Percentiles rank a stretch among this genome's conserved stretches.
phyloP scores from a whole-genome alignment of 2,113 vertebrate species.

The Dinomys branickii region DNA sequence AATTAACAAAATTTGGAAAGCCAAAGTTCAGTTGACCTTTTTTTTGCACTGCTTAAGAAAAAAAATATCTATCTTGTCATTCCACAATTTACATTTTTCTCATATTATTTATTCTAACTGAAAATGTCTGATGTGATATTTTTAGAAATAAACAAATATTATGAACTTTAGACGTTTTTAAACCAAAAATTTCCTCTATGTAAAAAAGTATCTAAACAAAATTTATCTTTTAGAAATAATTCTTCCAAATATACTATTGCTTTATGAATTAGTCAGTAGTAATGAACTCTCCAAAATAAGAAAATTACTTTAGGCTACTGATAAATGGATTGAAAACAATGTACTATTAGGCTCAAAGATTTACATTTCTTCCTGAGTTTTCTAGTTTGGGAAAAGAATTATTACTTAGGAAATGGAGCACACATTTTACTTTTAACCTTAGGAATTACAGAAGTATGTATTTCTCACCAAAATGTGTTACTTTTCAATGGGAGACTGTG shows the following conservation, averaged over 20 bases:
- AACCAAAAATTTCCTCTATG: background rate
- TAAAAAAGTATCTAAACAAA: background rate
- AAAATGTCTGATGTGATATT: background rate
- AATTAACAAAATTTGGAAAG: background rate
- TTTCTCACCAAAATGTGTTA: background rate
- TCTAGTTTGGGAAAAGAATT: slow-evolving; percentile 18
- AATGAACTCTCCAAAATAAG: background rate
- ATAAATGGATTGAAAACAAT: background rate
- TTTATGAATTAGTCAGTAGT: background rate
- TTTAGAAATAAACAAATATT: background rate
- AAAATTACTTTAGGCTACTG: background rate
- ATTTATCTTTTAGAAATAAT: background rate
- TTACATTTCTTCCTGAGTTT: background rate
- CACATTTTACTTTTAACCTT: background rate
- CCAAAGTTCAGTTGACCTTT: background rate
- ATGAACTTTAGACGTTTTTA: background rate
- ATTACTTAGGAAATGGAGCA: background rate
- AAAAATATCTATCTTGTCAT: background rate
- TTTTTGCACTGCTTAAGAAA: background rate
- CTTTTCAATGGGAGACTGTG: background rate
- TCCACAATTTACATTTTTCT: background rate
- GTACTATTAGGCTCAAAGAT: background rate
- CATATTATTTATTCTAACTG: background rate
- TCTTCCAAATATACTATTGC: background rate
- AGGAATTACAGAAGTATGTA: background rate